Base-by-base conservation (phyloP, 2,888 invertebrate species). In the Napeogenes sylphis region DNA sequence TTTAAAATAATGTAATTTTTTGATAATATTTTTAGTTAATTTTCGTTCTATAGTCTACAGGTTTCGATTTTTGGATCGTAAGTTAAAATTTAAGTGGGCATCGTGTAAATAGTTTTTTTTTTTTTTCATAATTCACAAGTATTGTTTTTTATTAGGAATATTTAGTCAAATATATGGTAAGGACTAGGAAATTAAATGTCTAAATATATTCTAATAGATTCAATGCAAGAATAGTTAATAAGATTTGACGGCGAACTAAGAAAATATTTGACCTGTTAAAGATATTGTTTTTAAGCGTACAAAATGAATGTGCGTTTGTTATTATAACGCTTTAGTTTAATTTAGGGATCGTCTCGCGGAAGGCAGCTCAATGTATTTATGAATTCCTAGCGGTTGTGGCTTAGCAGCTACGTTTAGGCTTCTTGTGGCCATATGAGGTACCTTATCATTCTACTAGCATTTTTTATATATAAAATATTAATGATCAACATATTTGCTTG, bases 301-400 rank as follows among this genome's bases (percentile, higher is more conserved):
- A 57, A n/a, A 33, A 13, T 55, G 58, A 47, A 53, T 13, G 35
- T 35, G 4, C 21, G 45, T 13, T 54, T 21, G 21, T 53, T 5
- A 33, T 47, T 58, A 42, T 33, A 53, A 58, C 66, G 64, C 51
- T 56, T 58, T 64, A 62, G 63, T 67, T 59, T 62, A 64, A 45
- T 60, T 56, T 47, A 21, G 21, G 21, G 64, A 62, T 67, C 67
- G 71, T 55, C 64, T 66, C 60, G 64, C 64, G 57, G 58, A 63
- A 70, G 75, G 77, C 79, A 78, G 79, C 79, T 79, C 77, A 77
- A 76, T 71, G 70, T 70, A 62, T 68, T 71, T 66, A 59, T 62
- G 56, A 58, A 67, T 67, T 74, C 64, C 64, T 68, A 54, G 64
- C 55, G 65, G 65, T 68, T 68, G 68, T 70, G 62, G 64, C 21